Evolutionary conservation across 2,888 invertebrate genomes (phyloP).

Genomic region (Odontocerum albicorne): DNA sequence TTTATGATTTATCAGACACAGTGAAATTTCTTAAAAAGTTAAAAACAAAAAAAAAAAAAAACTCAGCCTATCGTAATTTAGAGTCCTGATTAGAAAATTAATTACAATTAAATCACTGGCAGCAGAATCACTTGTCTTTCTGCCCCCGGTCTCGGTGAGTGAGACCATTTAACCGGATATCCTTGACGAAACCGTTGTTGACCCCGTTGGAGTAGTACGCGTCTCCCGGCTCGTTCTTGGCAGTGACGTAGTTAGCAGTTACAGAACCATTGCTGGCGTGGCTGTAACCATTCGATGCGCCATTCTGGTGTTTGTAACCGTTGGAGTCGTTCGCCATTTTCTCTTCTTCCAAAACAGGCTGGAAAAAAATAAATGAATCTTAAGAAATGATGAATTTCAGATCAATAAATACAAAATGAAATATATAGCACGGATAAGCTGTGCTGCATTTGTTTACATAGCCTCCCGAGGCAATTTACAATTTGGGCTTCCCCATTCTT

Average conservation of each 20-base stretch:
- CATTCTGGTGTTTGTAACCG: slow-evolving; percentile 53
- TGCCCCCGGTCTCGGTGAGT: slow-evolving; percentile 33
- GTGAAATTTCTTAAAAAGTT: too few relatives aligned
- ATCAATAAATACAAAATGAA: too few relatives aligned
- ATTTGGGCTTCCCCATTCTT: too few relatives aligned
- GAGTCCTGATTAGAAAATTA: slow-evolving; percentile 23
- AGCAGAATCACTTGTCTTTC: slow-evolving; percentile 32
- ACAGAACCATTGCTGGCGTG: slow-evolving; percentile 37
- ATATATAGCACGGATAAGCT: too few relatives aligned
- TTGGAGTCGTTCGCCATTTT: slow-evolving; percentile 47
- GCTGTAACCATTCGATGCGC: slow-evolving; percentile 44
- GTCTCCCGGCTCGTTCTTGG: slow-evolving; percentile 59
- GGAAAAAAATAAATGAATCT: slow-evolving; percentile 40
- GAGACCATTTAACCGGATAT: slow-evolving; percentile 34
- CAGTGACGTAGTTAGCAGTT: slow-evolving; percentile 48
- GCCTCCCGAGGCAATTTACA: too few relatives aligned
- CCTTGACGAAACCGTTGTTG: slow-evolving; percentile 61
- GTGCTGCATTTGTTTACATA: too few relatives aligned
- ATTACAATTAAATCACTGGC: slow-evolving; percentile 31
- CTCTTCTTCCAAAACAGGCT: slow-evolving; percentile 65
- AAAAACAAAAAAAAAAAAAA: slow-evolving; percentile 24
- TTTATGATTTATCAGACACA: too few relatives aligned
- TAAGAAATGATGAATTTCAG: slow-evolving; percentile 4
- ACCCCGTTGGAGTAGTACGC: slow-evolving; percentile 65
- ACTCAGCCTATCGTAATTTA: slow-evolving; percentile 26